Conservation (phyloP, 2,113 vertebrate species). For the Prochilodus magdalenae region DNA sequence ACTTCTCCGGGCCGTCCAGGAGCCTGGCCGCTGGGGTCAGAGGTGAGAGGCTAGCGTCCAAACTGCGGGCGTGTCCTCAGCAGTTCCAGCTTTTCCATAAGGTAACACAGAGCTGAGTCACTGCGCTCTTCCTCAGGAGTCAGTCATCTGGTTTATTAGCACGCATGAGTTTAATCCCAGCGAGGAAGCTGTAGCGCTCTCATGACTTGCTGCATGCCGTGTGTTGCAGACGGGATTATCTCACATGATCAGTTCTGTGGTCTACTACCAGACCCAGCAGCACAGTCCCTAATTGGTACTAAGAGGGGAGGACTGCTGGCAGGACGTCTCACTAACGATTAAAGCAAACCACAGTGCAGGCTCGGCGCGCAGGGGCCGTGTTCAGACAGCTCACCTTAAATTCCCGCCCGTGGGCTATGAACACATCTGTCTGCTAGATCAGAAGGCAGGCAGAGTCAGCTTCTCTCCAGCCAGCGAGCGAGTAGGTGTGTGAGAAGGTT, state of each 20-base stretch:
- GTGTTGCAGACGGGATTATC: neutral
- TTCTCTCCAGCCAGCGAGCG: neutral
- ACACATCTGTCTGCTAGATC: slow-evolving; percentile 44
- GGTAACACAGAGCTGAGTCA: neutral
- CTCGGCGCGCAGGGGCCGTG: slow-evolving; percentile 17
- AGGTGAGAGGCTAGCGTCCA: slow-evolving; percentile 61
- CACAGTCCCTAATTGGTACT: slow-evolving; percentile 25
- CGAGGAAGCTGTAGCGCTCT: slow-evolving; percentile 4
- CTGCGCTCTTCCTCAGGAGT: neutral
- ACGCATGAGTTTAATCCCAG: neutral
- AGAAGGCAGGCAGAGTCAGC: neutral
- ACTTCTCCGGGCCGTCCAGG: slow-evolving; percentile 22
- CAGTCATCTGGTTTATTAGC: neutral
- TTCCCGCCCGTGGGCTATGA: slow-evolving; percentile 41
- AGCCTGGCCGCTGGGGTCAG: slow-evolving; percentile 47
- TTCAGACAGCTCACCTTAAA: slow-evolving; percentile 43
- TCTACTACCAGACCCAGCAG: neutral
- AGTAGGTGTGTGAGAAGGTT: neutral
- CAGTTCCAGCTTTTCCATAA: neutral
- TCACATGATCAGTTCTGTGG: neutral
- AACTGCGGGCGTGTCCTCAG: neutral
- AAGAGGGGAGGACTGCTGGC: slow-evolving; percentile 23
- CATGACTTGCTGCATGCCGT: neutral
- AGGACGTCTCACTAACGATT: slow-evolving; percentile 26
- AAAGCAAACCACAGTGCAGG: slow-evolving; percentile 23